Base-by-base conservation (phyloP, 2,797 vertebrate genomes). In the Ciconia nigra region DNA sequence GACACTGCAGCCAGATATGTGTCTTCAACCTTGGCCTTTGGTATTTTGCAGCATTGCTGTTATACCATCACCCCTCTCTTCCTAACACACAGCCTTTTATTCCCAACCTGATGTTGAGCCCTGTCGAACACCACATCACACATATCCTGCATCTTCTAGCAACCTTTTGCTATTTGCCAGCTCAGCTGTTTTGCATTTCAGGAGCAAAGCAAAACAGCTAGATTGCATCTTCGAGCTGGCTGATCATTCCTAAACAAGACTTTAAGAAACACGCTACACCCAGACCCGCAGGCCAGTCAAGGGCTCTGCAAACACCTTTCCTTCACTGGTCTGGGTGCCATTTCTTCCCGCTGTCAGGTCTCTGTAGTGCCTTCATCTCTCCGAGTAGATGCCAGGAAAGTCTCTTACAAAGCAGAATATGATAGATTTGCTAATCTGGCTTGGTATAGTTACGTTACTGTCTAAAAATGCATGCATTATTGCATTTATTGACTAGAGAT, bases 401-500 rank as follows among this genome's bases (percentile, higher is more conserved):
- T 46, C 28, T 94, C 73, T 77, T 85, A 85, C 47, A 51, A 90
- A 94, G 78, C 80, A 89, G 57, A 96, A 71, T 35, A 31, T 1
- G 10, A 91, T 9, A 83, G 67, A 91, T 26, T 20, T 81, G 39
- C 59, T 85, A 63, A 91, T 52, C 84, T 93, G 87, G 29, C 69
- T 71, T 47, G 47, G 44, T 70, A 26, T 29, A 83, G 89, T 61
- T 83, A 74, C 57, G 67, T 55, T 92, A 46, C 29, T 39, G 22
- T 12, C 89, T 85, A 80, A 94, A 96, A 92, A 69, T 15, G 37
- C 62, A 47, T 22, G 24, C 58, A 41, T 54, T 90, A 89, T n/a
- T 89, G 66, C 70, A 52, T 63, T 93, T 95, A 93, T 91, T 74
- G 89, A 87, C 87, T 42, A 57, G 78, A 89, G 83, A 83, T 59